Evolutionary conservation across 2,113 vertebrate genomes (phyloP), one percentile per base, ranked within the genome.

Genomic region (Perognathus longimembris): DNA sequence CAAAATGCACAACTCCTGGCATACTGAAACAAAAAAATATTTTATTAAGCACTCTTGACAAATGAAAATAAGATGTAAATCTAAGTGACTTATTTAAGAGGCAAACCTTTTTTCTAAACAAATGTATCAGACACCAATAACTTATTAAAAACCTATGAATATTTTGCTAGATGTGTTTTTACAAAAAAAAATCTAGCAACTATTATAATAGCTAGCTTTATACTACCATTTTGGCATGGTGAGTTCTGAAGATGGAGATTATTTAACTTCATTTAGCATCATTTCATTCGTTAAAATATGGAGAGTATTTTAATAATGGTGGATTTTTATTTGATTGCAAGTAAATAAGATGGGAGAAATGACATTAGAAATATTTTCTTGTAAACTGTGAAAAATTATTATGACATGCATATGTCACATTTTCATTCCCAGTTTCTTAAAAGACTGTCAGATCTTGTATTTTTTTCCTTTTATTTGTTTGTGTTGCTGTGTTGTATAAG

Each of bases 321-420:
- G 32, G 22, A 67, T 18, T 75, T 9, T 66, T n/a, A 14, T 50
- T 92, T 91, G 42, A 11, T 38, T 42, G 36, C 57, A 85, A 88
- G 22, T 20, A 85, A 90, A 88, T 36, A 54, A 85, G 76, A 34
- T 83, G 59, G 18, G 5, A 32, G 57, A 92, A 61, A 67, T 5
- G 70, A 42, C 18, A 32, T 85, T 79, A 30, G 26, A 75, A 93
- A 54, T 15, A 36, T 67, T 92, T 42, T 45, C 87, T 32, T 83
- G 11, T n/a, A 94, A 96, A 94, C 61, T 94, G 74, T 80, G 89
- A 90, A 76, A 83, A 69, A 7, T 86, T 94, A 90, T 82, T 90
- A 70, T 89, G 92, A 93, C 67, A 95, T 90, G 14, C 0, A 14
- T 42, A 78, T 83, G 82, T 82, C n/a, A 79, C 30, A 89, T 42